Evolutionary conservation across 2,888 invertebrate species (phyloP), one percentile per base, ranked within the genome.

Genomic region (Eudemis profundana): DNA sequence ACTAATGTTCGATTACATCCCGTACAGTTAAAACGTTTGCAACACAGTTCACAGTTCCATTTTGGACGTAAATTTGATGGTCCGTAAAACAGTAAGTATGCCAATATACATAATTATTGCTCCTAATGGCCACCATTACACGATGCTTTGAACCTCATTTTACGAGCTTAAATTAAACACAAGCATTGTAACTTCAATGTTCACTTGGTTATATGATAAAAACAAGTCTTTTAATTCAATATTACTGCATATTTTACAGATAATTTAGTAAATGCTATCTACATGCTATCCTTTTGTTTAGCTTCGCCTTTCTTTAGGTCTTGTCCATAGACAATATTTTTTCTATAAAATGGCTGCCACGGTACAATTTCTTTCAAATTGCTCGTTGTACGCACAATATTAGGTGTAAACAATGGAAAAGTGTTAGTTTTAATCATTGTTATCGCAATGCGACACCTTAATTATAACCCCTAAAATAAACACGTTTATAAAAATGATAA

Each of bases 111-210:
- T 91, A 92, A 90, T 92, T 90, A 90, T 91, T 91, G 81, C 82
- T 87, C 82, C 77, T 92, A 92, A 92, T 92, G 92, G 92, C 92
- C 90, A 90, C 92, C 92, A 92, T 91, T 90, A 90, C 90, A 91
- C 89, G 89, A 89, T 86, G 89, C 90, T 89, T 87, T 89, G 87
- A 84, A 81, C 82, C 86, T 87, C 86, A 89, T 86, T 85, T 83
- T 85, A 81, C 61, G 74, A 79, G 81, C 79, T 78, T 80, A 67
- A 75, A 75, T 70, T 72, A 73, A 80, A 78, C 80, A 81, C 78
- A 75, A 71, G 70, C 74, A 72, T 74, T 75, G 71, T 70, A 76
- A 79, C 68, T 74, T 74, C 70, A 74, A 76, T 74, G 70, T 74
- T 79, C 84, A 85, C 82, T 82, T 72, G 75, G 71, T 70, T 76